Base-by-base conservation (phyloP, 2,797 vertebrate genomes). In the Lepus townsendii region DNA sequence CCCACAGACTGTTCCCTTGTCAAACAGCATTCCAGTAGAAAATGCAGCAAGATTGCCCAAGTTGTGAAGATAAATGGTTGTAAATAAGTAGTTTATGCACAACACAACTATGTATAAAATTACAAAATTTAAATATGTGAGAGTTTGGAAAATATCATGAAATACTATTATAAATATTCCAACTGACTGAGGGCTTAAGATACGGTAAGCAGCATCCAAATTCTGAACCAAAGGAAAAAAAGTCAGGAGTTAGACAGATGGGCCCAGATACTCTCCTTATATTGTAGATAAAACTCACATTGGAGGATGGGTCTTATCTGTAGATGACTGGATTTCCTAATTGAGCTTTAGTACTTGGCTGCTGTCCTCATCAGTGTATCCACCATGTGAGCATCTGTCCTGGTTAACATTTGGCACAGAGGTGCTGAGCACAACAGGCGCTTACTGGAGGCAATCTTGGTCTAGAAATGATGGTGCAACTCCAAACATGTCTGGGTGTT, bases 21-120 rank as follows among this genome's bases (percentile, higher is more conserved):
- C 65, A 88, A 94, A 71, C 30, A 84, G 84, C 76, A 92, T 88
- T 22, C 10, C 30, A 27, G 7, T 16, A 54, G 84, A 14, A 80
- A 90, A 95, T 32, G 60, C 27, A 80, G 42, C 73, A 75, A 79
- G 83, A 66, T 12, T 60, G 60, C 32, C 66, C 75, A 91, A 78
- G 26, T 76, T 93, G 66, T 78, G 35, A 83, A 32, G 52, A 26
- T 27, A 42, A 68, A 65, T 83, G 14, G 57, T 92, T 54, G 1
- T 60, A 91, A 94, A 76, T 2, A 27, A 83, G 14, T 77, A 90
- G 79, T 83, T 66, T 65, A 93, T 50, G 62, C 7, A 72, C 0
- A 60, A 26, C 17, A 50, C 54, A 69, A 73, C 17, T 69, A 1
- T 38, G 17, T 72, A 69, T 79, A 79, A 94, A 96, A 89, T 79